phyloP scores from a whole-genome alignment of 92 coral and sea anemone species.

The Siderastrea siderea region DNA sequence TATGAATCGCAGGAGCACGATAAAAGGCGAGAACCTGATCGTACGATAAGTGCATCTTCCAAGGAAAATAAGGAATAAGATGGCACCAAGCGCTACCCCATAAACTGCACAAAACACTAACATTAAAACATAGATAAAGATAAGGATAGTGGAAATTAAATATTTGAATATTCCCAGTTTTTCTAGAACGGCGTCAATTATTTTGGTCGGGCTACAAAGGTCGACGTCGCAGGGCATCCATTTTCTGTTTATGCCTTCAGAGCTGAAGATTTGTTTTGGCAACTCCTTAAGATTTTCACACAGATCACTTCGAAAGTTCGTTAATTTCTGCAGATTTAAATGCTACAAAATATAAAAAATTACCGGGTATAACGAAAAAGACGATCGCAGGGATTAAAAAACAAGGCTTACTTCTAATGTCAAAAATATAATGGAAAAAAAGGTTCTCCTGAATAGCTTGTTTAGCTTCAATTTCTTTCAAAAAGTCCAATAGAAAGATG shows the following conservation, averaged over 20 bases:
- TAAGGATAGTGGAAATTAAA: not conserved
- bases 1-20: not conserved
- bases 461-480: not conserved
- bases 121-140: not conserved
- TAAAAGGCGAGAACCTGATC: not conserved
- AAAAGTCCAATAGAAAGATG: not conserved
- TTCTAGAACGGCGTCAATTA: not conserved
- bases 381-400: constrained; percentile 2
- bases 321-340: not conserved
- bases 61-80: not conserved
- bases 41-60: not conserved
- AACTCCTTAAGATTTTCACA: not conserved
- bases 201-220: not conserved
- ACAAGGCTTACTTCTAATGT: not conserved
- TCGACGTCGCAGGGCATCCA: not conserved
- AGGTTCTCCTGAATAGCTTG: not conserved
- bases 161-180: not conserved
- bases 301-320: not conserved
- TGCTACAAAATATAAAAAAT: not conserved
- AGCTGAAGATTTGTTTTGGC: not conserved
- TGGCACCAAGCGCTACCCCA: not conserved
- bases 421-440: not conserved
- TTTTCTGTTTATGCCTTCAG: not conserved
- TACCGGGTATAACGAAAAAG: constrained; percentile 1
- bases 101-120: not conserved